Evolutionary conservation across 1,140 invertebrate species (phyloP), one percentile per base, ranked within the genome.

Genomic region (Cotesia vestalis): DNA sequence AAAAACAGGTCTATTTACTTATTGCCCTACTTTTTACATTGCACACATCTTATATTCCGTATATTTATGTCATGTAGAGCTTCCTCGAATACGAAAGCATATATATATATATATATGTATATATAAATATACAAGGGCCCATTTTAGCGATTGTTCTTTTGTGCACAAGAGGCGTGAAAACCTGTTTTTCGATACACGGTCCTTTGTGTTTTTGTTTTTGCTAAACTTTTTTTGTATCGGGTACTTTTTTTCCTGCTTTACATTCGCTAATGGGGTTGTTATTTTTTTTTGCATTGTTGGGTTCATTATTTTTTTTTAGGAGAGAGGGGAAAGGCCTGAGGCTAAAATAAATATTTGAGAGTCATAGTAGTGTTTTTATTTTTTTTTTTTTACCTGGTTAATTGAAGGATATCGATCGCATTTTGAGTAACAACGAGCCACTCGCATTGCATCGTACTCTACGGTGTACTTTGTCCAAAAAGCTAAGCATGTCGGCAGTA

Each of bases 1-100:
- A 76, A 73, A 78, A 80, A 80, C 77, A 77, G 76, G 77, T 79
- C 78, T 74, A 74, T 70, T 77, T 78, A 78, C 74, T 80, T 79
- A 80, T 80, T 80, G 76, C 74, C 79, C 78, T 80, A 80, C 79
- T 80, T 80, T 80, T 80, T 79, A 78, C 69, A 69, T 70, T 59
- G 46, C 68, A 66, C 52, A 11, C 40, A 9, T 27, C 14, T 12
- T 57, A 55, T 17, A 68, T 6, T 11, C 20, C 53, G n/a, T 36
- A 20, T 35, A 61, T 61, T 8, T 36, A 12, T 51, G 57, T 53
- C n/a, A 55, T 6, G 1, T 63, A 46, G 38, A 40, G 8, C 40
- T 46, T 46, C 40, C 3, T 46, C 40, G 40, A 46, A 46, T 46
- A 3, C 6, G 40, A 46, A 46, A 46, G 40, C 40, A 46, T 46